phyloP scores from a whole-genome alignment of 2,888 invertebrate species.

The Pachycephus smyrnensis region DNA sequence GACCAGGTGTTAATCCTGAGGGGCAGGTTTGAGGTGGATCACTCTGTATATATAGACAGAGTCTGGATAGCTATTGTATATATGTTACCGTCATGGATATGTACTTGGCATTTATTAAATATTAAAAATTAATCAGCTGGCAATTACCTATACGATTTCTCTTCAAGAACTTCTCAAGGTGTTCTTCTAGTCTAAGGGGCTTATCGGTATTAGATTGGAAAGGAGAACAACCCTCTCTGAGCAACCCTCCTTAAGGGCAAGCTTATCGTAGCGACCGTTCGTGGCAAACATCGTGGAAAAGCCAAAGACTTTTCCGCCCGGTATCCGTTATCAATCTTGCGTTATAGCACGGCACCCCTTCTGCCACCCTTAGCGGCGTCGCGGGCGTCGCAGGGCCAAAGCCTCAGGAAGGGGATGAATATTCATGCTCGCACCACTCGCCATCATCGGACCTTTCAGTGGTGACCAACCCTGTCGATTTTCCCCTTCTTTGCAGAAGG shows the following conservation, averaged over 20 bases:
- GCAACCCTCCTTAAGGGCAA: constrained; percentile 14
- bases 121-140: not conserved
- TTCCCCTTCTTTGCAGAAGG: not conserved
- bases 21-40: not conserved
- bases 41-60: not conserved
- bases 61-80: not conserved
- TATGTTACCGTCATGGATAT: not conserved
- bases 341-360: constrained; percentile 34
- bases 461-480: constrained; percentile 54
- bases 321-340: constrained; percentile 65
- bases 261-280: constrained; percentile 58
- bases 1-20: not conserved
- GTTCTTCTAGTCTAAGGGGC: constrained; percentile 26
- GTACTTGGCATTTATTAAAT: not conserved
- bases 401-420: constrained; percentile 57
- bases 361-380: constrained; percentile 11
- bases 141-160: not conserved
- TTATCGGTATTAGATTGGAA: constrained; percentile 57
- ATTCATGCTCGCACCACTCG: constrained; percentile 59
- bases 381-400: constrained; percentile 26
- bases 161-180: not conserved
- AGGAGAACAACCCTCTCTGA: constrained; percentile 34
- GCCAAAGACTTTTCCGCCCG: constrained; percentile 55
- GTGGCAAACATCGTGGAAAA: constrained; percentile 64
- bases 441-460: constrained; percentile 62